phyloP scores from a whole-genome alignment of 2,797 vertebrate genomes.

The Muscicapa comitata region DNA sequence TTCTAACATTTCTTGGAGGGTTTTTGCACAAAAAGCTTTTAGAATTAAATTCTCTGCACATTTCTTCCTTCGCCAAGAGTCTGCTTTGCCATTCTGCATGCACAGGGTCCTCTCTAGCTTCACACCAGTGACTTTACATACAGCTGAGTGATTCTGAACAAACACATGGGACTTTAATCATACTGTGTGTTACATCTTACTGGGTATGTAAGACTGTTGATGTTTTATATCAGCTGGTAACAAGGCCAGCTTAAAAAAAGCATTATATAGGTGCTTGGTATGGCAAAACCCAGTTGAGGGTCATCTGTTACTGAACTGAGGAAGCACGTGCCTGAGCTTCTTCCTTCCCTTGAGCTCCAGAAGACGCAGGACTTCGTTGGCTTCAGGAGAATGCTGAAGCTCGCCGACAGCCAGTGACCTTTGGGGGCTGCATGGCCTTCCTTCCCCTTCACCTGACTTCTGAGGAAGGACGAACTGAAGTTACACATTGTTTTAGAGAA shows the following conservation, averaged over 20 bases:
- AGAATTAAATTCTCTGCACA: not conserved
- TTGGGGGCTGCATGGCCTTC: fast-evolving
- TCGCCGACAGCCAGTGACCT: not conserved
- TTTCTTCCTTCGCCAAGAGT: not conserved
- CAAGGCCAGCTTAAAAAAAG: not conserved
- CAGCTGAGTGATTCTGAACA: not conserved
- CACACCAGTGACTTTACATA: not conserved
- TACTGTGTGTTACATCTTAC: not conserved
- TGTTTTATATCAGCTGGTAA: not conserved
- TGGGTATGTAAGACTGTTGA: not conserved
- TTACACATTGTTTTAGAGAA: fast-evolving
- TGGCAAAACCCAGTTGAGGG: not conserved
- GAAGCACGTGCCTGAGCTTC: fast-evolving
- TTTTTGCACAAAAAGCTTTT: not conserved
- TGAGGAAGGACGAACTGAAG: fast-evolving
- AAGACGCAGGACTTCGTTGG: fast-evolving
- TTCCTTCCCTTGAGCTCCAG: not conserved
- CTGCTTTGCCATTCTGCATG: not conserved
- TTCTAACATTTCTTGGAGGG: not conserved
- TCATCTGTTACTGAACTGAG: not conserved
- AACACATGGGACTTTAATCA: fast-evolving
- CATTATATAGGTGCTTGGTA: not conserved
- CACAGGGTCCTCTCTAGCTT: not conserved
- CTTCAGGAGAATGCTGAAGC: not conserved
- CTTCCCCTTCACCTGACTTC: not conserved